A percentile compares a stretch with the other conserved stretches of the same genome.
Evolutionary conservation across 2,888 invertebrate species (phyloP).

Genomic region (Sympetrum striolatum): DNA sequence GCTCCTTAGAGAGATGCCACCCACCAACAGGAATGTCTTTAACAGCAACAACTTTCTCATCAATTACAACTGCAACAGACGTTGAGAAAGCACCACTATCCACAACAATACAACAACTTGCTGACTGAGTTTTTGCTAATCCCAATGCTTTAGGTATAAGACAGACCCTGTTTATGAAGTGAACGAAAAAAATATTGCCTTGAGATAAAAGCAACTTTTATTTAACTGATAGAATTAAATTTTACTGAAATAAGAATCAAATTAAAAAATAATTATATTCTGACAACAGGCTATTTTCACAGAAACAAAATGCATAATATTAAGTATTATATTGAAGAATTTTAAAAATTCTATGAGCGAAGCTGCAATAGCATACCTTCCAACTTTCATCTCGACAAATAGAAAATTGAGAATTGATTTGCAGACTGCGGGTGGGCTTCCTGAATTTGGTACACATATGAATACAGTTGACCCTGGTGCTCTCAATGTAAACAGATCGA

Average conservation of each 20-base stretch:
- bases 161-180: conserved; percentile 55
- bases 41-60: conserved; percentile 57
- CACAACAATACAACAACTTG: conserved; percentile 60
- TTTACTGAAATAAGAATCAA: too few species aligned
- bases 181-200: background rate
- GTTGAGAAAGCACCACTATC: conserved; percentile 60
- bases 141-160: conserved; percentile 59
- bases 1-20: conserved; percentile 32
- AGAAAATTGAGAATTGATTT: conserved; percentile 12
- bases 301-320: too few species aligned
- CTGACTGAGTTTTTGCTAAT: conserved; percentile 57
- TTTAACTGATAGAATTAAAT: too few species aligned
- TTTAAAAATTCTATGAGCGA: background rate
- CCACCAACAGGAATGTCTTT: conserved; percentile 37
- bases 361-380: background rate
- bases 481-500: background rate
- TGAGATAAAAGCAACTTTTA: too few species aligned
- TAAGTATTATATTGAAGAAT: too few species aligned
- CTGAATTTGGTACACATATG: conserved; percentile 19
- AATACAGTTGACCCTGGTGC: conserved; percentile 25
- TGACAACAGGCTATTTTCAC: too few species aligned
- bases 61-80: conserved; percentile 59
- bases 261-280: too few species aligned
- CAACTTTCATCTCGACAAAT: conserved; percentile 32
- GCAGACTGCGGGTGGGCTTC: background rate